Base-by-base conservation (phyloP, 2,888 invertebrate genomes). In the Toxonevra muliebris region DNA sequence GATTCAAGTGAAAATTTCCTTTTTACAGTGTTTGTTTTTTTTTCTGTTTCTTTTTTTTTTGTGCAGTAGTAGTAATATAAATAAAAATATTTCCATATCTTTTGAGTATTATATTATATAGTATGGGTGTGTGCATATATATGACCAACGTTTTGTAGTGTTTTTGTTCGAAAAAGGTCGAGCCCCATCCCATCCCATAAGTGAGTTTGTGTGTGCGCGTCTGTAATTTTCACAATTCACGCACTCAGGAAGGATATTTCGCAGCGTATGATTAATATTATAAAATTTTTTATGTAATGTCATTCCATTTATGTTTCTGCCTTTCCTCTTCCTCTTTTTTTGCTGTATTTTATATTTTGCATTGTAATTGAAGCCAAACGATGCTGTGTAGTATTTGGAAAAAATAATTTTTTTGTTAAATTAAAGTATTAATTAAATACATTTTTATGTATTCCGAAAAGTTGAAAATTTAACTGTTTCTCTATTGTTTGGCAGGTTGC, bases 21-120 rank as follows among this genome's bases (percentile, higher is more conserved):
- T 30, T 30, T 41, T 30, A 17, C 20, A 15, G 53, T 13, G 76
- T 76, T 77, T 76, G 77, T 73, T 76, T 73, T 66, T 77, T 70
- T 64, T 17, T 65, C 61, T 30, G 30, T 30, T 60, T 71, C 63
- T 63, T 54, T 41, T 54, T 30, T 60, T 71, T 65, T 63, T 54
- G 20, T 54, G 62, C 68, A 54, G 66, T 69, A 20, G 7, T 20
- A 19, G 19, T 12, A 12, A 54, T 15, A 15, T 54, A 12, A 20
- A 19, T 15, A 17, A 19, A 5, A 54, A 20, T n/a, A 48, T 48
- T 10, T 48, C 15, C 48, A 48, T 48, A 48, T 48, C 48, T 48
- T 48, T 48, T 48, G 48, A 48, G 15, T 48, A 48, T 48, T 8
- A n/a, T 4, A 4, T 30, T 7, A 30, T 30, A 30, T 30, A 30